A percentile compares a stretch with the other conserved stretches of the same genome.
Evolutionary conservation across 1,140 invertebrate genomes (phyloP).

Genomic region (Fopius arisanus): DNA sequence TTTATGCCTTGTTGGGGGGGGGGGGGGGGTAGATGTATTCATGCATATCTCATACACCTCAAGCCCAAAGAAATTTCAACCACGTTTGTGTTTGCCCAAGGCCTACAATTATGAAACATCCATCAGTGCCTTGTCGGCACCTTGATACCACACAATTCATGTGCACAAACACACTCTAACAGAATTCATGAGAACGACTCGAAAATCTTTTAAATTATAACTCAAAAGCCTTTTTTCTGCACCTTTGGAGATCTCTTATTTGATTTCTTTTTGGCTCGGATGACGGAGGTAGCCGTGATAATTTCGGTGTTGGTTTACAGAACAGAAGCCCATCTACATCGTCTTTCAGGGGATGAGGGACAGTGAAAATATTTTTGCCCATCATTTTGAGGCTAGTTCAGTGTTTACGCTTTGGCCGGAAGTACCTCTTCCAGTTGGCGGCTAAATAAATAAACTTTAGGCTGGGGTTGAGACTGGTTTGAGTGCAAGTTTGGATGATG

Average conservation of each 20-base stretch:
- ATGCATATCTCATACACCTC: constrained; percentile 3
- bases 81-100: constrained; percentile 25
- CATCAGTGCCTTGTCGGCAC: constrained; percentile 37
- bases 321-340: constrained; percentile 3
- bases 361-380: constrained; percentile 39
- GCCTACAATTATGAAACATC: constrained; percentile 37
- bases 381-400: not conserved
- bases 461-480: constrained; percentile 16
- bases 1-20: not conserved
- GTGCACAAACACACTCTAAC: not conserved
- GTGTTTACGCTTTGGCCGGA: constrained; percentile 21
- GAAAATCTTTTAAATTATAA: not conserved
- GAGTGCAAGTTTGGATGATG: constrained; percentile 25
- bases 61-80: constrained; percentile 17
- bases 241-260: not conserved
- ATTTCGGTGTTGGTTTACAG: constrained; percentile 27
- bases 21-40: not conserved
- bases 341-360: constrained; percentile 10
- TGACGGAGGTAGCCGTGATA: not conserved
- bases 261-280: not conserved
- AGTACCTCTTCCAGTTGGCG: not conserved
- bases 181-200: not conserved
- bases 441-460: constrained; percentile 35
- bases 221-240: not conserved
- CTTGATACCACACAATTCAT: constrained; percentile 22